Percentiles rank a stretch among this genome's conserved stretches.
These are phyloP conservation scores for Chionoecetes opilio DNA, from an alignment of 1,140 invertebrate species.

Conservation along the genomic window DNA sequence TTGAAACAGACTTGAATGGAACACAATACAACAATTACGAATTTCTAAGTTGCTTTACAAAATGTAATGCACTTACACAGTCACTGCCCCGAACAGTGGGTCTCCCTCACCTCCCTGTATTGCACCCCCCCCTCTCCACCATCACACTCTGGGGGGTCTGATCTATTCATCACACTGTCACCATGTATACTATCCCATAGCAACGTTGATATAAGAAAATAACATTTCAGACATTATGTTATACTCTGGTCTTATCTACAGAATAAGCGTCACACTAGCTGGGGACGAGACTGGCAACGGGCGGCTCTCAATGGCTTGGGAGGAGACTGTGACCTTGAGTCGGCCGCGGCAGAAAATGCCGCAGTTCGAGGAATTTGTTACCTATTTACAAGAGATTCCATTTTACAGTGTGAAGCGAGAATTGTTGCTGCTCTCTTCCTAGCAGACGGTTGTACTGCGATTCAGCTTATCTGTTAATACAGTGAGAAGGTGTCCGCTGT, in stretches of 20 bases:
- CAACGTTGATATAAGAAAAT: not conserved
- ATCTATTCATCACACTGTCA: not conserved
- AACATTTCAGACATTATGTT: not conserved
- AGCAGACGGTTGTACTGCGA: not conserved
- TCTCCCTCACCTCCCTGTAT: not conserved
- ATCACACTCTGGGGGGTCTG: not conserved
- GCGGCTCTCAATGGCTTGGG: slow-evolving; percentile 50
- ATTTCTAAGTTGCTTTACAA: slow-evolving; percentile 31
- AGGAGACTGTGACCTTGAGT: slow-evolving; percentile 68
- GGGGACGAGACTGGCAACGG: slow-evolving; percentile 62
- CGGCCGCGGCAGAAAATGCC: slow-evolving; percentile 59
- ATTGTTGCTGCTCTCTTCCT: not conserved
- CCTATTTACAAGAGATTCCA: not conserved
- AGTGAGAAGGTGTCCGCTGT: not conserved
- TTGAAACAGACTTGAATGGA: not conserved
- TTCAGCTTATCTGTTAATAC: not conserved
- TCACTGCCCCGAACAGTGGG: slow-evolving; percentile 14
- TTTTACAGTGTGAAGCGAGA: not conserved
- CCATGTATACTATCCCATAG: no score
- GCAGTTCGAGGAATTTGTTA: slow-evolving; percentile 61
- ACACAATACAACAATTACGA: slow-evolving; percentile 3
- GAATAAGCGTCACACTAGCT: slow-evolving; percentile 59
- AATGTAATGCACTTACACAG: slow-evolving; percentile 36
- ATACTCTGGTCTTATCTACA: slow-evolving; percentile 49
- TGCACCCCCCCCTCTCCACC: no score